Percentiles rank a stretch among this genome's conserved stretches.
phyloP scores from a whole-genome alignment of 2,113 vertebrate species.

The Phainopepla nitens region DNA sequence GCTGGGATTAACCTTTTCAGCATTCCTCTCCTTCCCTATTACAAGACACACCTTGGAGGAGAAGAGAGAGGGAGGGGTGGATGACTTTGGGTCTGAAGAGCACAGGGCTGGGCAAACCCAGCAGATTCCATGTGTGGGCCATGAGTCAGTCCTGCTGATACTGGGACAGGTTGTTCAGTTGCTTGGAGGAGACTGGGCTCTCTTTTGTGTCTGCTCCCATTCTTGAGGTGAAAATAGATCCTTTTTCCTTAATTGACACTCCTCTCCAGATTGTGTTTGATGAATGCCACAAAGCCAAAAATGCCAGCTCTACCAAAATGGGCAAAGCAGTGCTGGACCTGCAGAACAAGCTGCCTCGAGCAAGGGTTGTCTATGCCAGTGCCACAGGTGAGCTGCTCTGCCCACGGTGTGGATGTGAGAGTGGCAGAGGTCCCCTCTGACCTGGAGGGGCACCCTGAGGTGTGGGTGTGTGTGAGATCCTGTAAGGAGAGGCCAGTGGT shows the following conservation, averaged over 20 bases:
- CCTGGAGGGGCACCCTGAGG: background rate
- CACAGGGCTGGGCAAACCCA: background rate
- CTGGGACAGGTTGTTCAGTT: background rate
- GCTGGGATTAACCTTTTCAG: background rate
- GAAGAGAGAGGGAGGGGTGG: background rate
- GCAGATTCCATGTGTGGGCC: background rate
- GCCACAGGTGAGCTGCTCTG: constrained; percentile 83
- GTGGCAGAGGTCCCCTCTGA: background rate
- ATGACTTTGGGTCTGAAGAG: background rate
- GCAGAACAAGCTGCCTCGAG: constrained; percentile 91
- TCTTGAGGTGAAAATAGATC: background rate
- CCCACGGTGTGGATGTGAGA: background rate
- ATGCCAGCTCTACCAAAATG: constrained; percentile 96
- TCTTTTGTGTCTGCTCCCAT: background rate
- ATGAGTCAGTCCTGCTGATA: background rate
- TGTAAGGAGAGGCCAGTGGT: background rate
- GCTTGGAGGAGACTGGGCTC: background rate
- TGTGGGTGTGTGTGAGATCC: accelerated
- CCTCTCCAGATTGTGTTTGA: constrained; percentile 90
- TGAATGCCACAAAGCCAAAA: constrained; percentile 99
- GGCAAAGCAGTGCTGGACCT: constrained; percentile 96
- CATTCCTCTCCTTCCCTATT: background rate
- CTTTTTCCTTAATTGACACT: background rate
- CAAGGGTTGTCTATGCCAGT: constrained; percentile 96
- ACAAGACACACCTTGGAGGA: background rate